Evolutionary conservation across 2,113 vertebrate genomes (phyloP).

Genomic region (Macaca mulatta): DNA sequence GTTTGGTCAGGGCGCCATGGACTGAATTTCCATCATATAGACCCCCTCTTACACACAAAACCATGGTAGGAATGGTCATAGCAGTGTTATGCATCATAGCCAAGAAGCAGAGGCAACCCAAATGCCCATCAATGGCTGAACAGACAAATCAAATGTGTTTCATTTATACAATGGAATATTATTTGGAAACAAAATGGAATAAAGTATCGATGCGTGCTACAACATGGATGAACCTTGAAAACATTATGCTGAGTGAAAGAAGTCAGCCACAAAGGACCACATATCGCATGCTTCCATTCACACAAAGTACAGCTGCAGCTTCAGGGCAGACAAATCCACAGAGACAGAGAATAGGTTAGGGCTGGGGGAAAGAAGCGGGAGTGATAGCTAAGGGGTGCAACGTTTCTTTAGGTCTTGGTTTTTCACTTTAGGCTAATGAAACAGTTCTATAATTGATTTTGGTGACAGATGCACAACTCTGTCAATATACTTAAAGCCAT

Average conservation of each 20-base stretch:
- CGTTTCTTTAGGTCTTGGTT: neutral
- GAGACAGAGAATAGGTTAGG: neutral
- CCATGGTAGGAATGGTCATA: rapidly evolving
- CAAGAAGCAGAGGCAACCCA: neutral
- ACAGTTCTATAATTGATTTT: neutral
- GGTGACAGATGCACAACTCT: neutral
- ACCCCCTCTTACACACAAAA: neutral
- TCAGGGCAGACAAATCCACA: neutral
- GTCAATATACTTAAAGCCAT: neutral
- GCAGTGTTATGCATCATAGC: neutral
- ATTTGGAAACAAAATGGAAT: neutral
- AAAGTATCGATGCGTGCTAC: neutral
- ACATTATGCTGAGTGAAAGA: neutral
- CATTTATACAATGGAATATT: neutral
- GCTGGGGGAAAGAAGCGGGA: rapidly evolving
- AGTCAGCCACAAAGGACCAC: neutral
- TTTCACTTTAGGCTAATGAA: neutral
- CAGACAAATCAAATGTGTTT: neutral
- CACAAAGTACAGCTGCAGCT: neutral
- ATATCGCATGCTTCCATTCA: neutral
- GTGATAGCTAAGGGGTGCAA: rapidly evolving
- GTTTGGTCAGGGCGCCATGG: neutral
- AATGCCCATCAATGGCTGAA: neutral
- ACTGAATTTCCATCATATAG: neutral
- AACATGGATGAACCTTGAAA: neutral